Conservation (phyloP, 2,888 invertebrate genomes). For the Eupithecia exiguata region DNA sequence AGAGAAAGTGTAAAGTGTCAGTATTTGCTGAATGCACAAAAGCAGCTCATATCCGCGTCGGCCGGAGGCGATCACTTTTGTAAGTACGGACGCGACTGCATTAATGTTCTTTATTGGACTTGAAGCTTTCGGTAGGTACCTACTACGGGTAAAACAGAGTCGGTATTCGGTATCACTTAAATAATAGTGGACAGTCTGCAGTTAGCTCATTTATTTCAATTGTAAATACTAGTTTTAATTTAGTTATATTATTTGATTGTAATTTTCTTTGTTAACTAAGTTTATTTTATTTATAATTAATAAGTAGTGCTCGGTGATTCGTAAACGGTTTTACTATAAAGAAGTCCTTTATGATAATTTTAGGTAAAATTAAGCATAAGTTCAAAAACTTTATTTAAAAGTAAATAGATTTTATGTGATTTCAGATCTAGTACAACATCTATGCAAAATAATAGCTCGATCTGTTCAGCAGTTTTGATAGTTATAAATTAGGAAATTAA, state of each 20-base stretch:
- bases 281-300: no score
- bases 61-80: background rate
- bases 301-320: background rate
- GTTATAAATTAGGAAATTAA: no score
- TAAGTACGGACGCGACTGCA: background rate
- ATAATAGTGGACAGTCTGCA: background rate
- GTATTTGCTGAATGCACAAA: constrained; percentile 17
- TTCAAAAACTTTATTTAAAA: no score
- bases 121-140: background rate
- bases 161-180: background rate
- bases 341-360: background rate
- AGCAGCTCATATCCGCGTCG: constrained; percentile 20
- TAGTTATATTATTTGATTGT: no score
- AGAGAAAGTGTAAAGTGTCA: background rate
- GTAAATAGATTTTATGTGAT: no score
- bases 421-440: background rate
- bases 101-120: background rate
- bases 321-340: background rate
- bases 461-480: background rate
- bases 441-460: background rate
- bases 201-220: no score
- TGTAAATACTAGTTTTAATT: no score
- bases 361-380: background rate
- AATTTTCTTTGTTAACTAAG: no score
- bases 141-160: background rate